Evolutionary conservation across 2,888 invertebrate genomes (phyloP).

Genomic region (Epinotia demarniana): DNA sequence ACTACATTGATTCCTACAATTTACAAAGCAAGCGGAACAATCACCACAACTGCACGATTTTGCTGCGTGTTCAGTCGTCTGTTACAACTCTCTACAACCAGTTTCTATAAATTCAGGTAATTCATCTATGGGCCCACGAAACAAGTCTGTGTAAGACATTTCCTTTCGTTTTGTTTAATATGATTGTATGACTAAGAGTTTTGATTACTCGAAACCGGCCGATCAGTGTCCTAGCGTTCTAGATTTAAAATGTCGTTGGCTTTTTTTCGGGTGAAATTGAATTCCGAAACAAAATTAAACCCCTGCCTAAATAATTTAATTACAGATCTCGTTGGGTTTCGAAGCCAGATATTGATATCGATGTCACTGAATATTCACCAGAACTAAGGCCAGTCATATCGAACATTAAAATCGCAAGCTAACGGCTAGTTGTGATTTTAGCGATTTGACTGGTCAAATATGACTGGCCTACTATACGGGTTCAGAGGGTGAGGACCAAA

Average conservation of each 20-base stretch:
- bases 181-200: conserved; percentile 4
- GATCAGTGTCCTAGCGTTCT: background rate
- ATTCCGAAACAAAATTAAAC: background rate
- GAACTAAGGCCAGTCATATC: too few species aligned
- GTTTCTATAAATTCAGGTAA: conserved; percentile 2
- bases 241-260: background rate
- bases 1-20: too few species aligned
- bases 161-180: conserved; percentile 17
- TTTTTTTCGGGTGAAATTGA: background rate
- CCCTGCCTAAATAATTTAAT: too few species aligned
- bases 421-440: too few species aligned
- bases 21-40: too few species aligned
- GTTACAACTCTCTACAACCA: background rate
- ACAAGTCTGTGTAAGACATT: conserved; percentile 6
- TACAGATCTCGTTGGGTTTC: too few species aligned
- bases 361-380: background rate
- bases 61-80: background rate
- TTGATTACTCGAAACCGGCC: background rate
- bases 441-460: too few species aligned
- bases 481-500: too few species aligned
- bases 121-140: conserved; percentile 8
- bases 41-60: too few species aligned
- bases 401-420: too few species aligned
- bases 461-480: background rate
- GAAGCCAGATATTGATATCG: too few species aligned